Base-by-base conservation (phyloP, 2,113 vertebrate genomes). In the Otus sunia region DNA sequence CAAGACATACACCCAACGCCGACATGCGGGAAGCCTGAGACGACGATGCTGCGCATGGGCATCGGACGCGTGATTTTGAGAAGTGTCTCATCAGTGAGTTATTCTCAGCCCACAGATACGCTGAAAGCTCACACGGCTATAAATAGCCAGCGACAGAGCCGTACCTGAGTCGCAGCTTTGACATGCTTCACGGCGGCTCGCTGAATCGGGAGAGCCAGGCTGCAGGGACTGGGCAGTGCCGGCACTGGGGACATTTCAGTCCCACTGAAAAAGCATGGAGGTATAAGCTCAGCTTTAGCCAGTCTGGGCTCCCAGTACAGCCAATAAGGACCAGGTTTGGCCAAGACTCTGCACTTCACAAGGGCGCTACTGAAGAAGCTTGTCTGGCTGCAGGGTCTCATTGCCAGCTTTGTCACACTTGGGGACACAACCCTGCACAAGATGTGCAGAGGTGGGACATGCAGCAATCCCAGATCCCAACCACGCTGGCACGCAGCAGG, bases 401-500 rank as follows among this genome's bases (percentile, higher is more conserved):
- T 13, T 36, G 45, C 19, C 50, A 49, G 53, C 49, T 80, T 53
- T 78, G 79, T 62, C 78, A 53, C 59, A 50, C 56, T 10, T 56
- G n/a, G 75, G 21, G 67, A 64, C 58, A 72, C 36, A 67, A 26
- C 5, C 39, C 26, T 36, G 62, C 72, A 53, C 30, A 25, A 60
- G 30, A 52, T 7, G 20, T 45, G 69, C 39, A 43, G 55, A 86
- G 19, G 18, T 64, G 50, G 25, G 45, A 64, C 27, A 5, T 12
- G 45, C 13, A 88, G 58, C 34, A 27, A 29, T 7, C 30, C 29
- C 47, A 52, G 27, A 71, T 4, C 56, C 34, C 56, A 67, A 19
- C 8, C 20, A n/a, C 1, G 0, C 14, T 59, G 34, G 43, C 5
- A 5, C 27, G 8, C 77, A 68, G 23, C 1, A 0, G 37, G 55